A percentile compares a stretch with the other conserved stretches of the same genome.
Conservation (phyloP, 2,113 vertebrate species). For the Talpa occidentalis region DNA sequence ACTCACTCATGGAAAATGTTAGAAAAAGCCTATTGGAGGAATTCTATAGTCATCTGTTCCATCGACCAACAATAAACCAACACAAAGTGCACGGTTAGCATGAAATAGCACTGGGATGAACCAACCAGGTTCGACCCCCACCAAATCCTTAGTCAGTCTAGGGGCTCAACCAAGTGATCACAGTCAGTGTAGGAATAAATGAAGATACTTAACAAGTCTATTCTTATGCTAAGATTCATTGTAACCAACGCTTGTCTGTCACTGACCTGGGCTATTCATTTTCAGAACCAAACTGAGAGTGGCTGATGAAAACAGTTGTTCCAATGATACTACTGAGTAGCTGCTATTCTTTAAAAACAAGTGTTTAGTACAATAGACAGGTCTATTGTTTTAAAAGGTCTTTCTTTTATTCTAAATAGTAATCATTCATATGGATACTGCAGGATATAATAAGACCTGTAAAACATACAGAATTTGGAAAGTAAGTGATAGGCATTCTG, state of each 20-base stretch:
- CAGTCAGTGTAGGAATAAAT: neutral
- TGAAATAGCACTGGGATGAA: neutral
- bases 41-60: neutral
- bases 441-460: neutral
- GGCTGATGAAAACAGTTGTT: neutral
- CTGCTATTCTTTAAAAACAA: slow-evolving; percentile 15
- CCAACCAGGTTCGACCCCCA: neutral
- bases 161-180: neutral
- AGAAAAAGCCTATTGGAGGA: neutral
- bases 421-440: neutral
- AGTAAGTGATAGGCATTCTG: slow-evolving; percentile 19
- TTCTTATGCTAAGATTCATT: neutral
- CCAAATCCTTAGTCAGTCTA: neutral
- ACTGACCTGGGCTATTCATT: neutral
- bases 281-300: neutral
- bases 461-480: slow-evolving; percentile 10
- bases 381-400: neutral
- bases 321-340: neutral
- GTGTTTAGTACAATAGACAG: neutral
- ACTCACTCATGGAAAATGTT: neutral
- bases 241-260: neutral
- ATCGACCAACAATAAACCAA: neutral
- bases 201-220: neutral
- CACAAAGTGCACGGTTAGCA: neutral
- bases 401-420: neutral